A percentile compares a stretch with the other conserved stretches of the same genome.
phyloP scores from a whole-genome alignment of 2,797 vertebrate genomes.

The Pseudochirops cupreus region DNA sequence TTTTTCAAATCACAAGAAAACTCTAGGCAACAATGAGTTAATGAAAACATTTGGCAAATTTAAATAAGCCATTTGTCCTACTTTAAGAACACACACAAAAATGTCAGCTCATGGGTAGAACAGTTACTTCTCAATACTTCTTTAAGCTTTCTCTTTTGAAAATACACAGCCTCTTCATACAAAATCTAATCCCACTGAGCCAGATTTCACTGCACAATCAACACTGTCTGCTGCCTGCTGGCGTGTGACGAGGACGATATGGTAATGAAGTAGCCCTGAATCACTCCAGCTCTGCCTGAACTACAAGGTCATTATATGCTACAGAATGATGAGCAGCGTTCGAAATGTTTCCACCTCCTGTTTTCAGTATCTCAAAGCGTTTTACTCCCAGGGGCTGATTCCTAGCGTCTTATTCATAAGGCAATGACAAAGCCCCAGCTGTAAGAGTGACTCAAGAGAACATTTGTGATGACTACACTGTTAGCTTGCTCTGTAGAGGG shows the following conservation, averaged over 20 bases:
- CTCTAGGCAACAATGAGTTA: background rate
- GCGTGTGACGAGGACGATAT: background rate
- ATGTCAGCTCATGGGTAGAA: background rate
- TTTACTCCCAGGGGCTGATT: constrained; percentile 8
- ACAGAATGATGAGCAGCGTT: constrained; percentile 23
- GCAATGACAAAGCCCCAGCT: background rate
- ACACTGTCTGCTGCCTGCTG: background rate
- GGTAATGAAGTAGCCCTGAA: background rate
- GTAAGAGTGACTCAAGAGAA: background rate
- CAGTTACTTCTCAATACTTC: background rate
- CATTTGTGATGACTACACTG: background rate
- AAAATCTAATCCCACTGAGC: constrained; percentile 17
- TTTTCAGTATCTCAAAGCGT: background rate
- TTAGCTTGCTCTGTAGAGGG: constrained; percentile 15
- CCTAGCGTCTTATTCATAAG: background rate
- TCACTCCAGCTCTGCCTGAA: constrained; percentile 14
- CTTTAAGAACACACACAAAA: background rate
- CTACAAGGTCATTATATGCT: constrained; percentile 18
- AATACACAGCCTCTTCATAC: background rate
- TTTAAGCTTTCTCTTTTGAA: constrained; percentile 4
- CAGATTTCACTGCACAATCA: constrained; percentile 16
- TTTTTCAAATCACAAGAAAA: background rate
- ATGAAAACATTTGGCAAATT: background rate
- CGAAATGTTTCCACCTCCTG: background rate
- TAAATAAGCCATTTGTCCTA: background rate